A percentile compares a stretch with the other conserved stretches of the same genome.
Evolutionary conservation across 1,140 invertebrate genomes (phyloP).

Genomic region (Varroa destructor): DNA sequence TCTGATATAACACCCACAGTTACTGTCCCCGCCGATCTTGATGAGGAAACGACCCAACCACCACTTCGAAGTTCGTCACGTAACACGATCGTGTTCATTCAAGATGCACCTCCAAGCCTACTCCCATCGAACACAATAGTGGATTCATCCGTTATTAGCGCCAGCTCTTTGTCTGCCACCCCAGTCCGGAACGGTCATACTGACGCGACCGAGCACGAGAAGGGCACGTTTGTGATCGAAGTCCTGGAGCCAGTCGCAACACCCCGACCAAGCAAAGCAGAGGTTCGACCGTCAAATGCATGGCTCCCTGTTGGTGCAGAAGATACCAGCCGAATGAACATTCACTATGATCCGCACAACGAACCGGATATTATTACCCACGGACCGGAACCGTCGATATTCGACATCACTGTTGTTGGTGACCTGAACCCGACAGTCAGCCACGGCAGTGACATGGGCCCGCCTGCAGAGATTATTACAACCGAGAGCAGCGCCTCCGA

Average conservation of each 20-base stretch:
- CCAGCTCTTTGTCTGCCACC: neutral
- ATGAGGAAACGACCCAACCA: neutral
- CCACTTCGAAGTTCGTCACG: neutral
- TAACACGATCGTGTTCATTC: conserved; percentile 22
- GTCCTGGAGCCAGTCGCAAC: conserved; percentile 14
- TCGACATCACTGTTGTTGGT: conserved; percentile 34
- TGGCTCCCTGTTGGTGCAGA: conserved; percentile 33
- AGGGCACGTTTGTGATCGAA: conserved; percentile 27
- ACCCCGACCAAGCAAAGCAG: conserved; percentile 5
- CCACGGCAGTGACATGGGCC: conserved; percentile 34
- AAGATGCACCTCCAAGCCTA: conserved; percentile 12
- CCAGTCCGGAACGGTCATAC: conserved; percentile 16
- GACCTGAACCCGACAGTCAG: conserved; percentile 24
- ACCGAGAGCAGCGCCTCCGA: neutral
- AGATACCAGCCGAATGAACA: neutral
- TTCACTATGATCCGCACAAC: conserved; percentile 23
- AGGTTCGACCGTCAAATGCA: conserved; percentile 32
- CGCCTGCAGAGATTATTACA: conserved; percentile 16
- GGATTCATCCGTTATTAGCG: neutral
- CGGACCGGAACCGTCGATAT: conserved; percentile 32
- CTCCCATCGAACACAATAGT: neutral
- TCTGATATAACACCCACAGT: conserved; percentile 4
- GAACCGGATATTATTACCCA: conserved; percentile 36
- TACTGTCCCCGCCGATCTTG: conserved; percentile 8
- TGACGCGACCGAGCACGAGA: neutral